Base-by-base conservation (phyloP, 1,140 invertebrate genomes). In the Drepana arcuata region DNA sequence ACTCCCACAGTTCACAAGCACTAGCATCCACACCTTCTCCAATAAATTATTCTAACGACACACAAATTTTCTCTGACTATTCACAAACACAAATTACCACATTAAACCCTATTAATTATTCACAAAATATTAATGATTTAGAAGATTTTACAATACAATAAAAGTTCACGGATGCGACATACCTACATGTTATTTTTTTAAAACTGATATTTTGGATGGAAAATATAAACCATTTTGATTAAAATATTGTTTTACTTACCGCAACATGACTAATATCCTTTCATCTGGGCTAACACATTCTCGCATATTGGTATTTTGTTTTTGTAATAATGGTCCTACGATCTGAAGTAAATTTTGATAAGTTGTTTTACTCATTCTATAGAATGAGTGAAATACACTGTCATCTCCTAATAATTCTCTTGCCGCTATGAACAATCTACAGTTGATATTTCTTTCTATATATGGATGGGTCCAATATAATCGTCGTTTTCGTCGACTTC, bases 341-440 rank as follows among this genome's bases (percentile, higher is more conserved):
- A 10, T 7, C 6, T 6, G 10, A 10, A 26, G 6, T 26, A 26
- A 26, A 26, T 26, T 26, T 26, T 26, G 24, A 10, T 6, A 26
- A 6, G 24, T 26, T n/a, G 6, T 6, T 26, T 26, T 26, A 26
- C 6, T 26, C 24, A 6, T 26, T 26, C 24, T 6, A 10, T 26
- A 26, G 10, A 26, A 26, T 26, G 24, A 26, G 6, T 26, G 24
- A 10, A 26, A 26, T 26, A 26, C 24, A 26, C 6, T n/a, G 10
- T 26, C 24, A 26, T 26, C 24, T 26, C 10, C 24, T 26, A 10
- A 26, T 26, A 26, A 26, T 10, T 26, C 24, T 26, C 24, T 26
- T 6, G 24, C 24, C 6, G 24, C 24, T n/a, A 26, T 10, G 10
- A 26, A 26, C 24, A 26, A 26, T 26, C 24, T 26, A 26, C 24